Percentiles rank a stretch among this genome's conserved stretches.
These are phyloP conservation scores for Mus musculus DNA, from an alignment of 2,113 vertebrate genomes.

Conservation along the genomic window GRCm39 chr17:63471501-63472000, in stretches of 20 bases:
- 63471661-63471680: slow-evolving; percentile 13
- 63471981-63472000: slow-evolving; percentile 36
- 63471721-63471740: background rate
- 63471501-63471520: background rate
- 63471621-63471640: slow-evolving; percentile 42
- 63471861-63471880: slow-evolving; percentile 71
- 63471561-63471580: background rate
- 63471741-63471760: background rate
- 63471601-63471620: slow-evolving; percentile 27
- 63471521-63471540: background rate
- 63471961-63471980: slow-evolving; percentile 16
- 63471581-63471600: slow-evolving; percentile 30
- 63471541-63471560: slow-evolving; percentile 35
- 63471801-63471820: slow-evolving; percentile 59
- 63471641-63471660: background rate
- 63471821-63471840: background rate
- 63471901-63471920: slow-evolving; percentile 32
- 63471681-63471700: slow-evolving; percentile 3
- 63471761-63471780: slow-evolving; percentile 45
- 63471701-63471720: background rate
- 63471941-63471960: slow-evolving; percentile 58
- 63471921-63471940: slow-evolving; percentile 3
- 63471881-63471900: slow-evolving; percentile 35
- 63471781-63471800: background rate
- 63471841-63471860: slow-evolving; percentile 65